These are phyloP conservation scores for Papilio polyxenes DNA, from an alignment of 1,140 invertebrate species.

Conservation along the genomic window DNA sequence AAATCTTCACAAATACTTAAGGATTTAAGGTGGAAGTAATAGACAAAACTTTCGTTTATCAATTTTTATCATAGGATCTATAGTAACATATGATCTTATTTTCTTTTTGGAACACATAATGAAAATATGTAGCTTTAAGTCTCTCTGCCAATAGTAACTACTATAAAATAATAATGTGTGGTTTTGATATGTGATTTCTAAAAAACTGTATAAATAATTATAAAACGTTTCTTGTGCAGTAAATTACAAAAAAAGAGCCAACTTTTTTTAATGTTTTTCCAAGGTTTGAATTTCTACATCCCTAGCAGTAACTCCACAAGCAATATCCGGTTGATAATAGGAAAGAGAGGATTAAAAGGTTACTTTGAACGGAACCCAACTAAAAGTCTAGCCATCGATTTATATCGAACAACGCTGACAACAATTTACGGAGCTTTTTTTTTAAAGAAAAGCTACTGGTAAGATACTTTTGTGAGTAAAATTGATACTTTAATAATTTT, in stretches of 20 bases:
- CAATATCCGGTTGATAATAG: constrained; percentile 35
- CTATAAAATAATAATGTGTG: too few species aligned
- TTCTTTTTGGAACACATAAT: too few species aligned
- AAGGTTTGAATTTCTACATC: background rate
- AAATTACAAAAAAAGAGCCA: background rate
- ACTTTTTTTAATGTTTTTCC: constrained; percentile 1
- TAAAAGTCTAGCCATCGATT: constrained; percentile 29
- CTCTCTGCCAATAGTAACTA: too few species aligned
- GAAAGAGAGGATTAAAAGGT: constrained; percentile 26
- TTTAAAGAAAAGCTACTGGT: background rate
- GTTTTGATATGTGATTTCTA: too few species aligned
- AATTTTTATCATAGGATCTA: too few species aligned
- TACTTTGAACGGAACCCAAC: constrained; percentile 20
- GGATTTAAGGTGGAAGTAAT: too few species aligned
- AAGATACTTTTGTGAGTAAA: background rate
- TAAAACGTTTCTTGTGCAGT: too few species aligned
- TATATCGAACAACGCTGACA: background rate
- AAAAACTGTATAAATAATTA: too few species aligned
- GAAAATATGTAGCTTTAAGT: too few species aligned
- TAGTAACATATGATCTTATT: too few species aligned
- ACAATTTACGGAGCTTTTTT: constrained; percentile 10
- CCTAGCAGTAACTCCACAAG: constrained; percentile 12
- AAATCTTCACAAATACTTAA: too few species aligned
- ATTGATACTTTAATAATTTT: background rate
- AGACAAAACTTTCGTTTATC: too few species aligned